phyloP scores from a whole-genome alignment of 2,888 invertebrate genomes.

The Elysia crispata region DNA sequence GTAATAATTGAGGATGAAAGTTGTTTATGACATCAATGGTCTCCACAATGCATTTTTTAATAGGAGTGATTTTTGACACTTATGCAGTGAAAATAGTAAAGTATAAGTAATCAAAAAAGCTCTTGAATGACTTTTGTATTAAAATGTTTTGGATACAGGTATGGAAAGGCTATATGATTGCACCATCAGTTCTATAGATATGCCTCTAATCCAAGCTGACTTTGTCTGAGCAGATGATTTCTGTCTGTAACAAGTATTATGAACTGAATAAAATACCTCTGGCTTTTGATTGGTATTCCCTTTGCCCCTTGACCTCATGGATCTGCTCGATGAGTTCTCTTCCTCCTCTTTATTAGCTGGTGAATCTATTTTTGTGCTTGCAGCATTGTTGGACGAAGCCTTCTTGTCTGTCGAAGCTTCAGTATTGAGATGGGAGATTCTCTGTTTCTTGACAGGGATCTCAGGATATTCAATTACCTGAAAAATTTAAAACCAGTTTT shows the following conservation, averaged over 20 bases:
- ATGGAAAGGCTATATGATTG: too few species aligned
- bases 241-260: conserved; percentile 4
- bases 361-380: background rate
- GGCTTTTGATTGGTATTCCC: conserved; percentile 46
- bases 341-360: conserved; percentile 14
- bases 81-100: too few species aligned
- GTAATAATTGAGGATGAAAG: too few species aligned
- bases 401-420: conserved; percentile 32
- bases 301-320: conserved; percentile 32
- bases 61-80: too few species aligned
- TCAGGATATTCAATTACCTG: conserved; percentile 48
- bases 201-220: too few species aligned
- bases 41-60: too few species aligned
- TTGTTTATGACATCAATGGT: too few species aligned
- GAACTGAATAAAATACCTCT: conserved; percentile 27
- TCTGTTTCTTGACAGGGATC: conserved; percentile 48
- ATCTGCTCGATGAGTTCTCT: conserved; percentile 17
- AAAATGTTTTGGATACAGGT: too few species aligned
- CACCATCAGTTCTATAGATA: too few species aligned
- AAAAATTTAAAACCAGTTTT: background rate
- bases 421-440: conserved; percentile 42
- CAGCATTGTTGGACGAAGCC: background rate
- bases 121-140: too few species aligned
- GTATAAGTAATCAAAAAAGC: too few species aligned
- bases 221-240: too few species aligned